These are phyloP conservation scores for Eupeodes latifasciatus DNA, from an alignment of 2,888 invertebrate genomes.

Conservation along the genomic window DNA sequence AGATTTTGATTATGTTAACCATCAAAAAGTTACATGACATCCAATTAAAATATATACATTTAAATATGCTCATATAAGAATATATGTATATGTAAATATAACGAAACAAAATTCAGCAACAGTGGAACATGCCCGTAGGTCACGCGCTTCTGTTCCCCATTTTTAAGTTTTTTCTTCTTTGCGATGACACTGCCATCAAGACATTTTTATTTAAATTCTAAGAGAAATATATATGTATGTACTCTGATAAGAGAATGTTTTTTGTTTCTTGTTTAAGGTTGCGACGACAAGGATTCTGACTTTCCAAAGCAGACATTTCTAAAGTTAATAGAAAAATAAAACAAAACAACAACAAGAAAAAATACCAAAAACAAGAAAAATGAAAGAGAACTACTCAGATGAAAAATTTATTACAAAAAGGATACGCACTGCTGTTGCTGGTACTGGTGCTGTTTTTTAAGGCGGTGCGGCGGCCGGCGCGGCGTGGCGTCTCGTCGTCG, in stretches of 20 bases:
- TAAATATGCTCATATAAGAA: background rate
- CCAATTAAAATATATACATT: constrained; percentile 70
- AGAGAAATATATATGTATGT: constrained; percentile 2
- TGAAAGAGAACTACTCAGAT: constrained; percentile 13
- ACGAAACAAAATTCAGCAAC: constrained; percentile 67
- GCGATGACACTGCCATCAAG: constrained; percentile 51
- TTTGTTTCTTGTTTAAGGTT: background rate
- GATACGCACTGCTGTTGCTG: constrained; percentile 33
- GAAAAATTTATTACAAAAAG: constrained; percentile 65
- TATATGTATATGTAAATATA: background rate
- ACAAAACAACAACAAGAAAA: background rate
- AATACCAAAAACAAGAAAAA: background rate
- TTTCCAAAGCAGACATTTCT: constrained; percentile 65
- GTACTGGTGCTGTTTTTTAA: background rate
- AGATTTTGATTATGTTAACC: constrained; percentile 55
- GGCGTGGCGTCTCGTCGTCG: background rate
- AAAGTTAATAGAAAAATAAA: constrained; percentile 68
- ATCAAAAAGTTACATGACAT: constrained; percentile 76
- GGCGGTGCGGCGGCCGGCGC: background rate
- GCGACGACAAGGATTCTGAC: constrained; percentile 39
- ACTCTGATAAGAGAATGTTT: constrained; percentile 50
- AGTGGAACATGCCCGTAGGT: constrained; percentile 69
- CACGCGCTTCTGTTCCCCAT: constrained; percentile 57
- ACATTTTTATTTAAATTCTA: constrained; percentile 74
- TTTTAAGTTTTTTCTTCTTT: background rate